phyloP scores from a whole-genome alignment of 1,140 invertebrate genomes.

The Sinonovacula constricta region DNA sequence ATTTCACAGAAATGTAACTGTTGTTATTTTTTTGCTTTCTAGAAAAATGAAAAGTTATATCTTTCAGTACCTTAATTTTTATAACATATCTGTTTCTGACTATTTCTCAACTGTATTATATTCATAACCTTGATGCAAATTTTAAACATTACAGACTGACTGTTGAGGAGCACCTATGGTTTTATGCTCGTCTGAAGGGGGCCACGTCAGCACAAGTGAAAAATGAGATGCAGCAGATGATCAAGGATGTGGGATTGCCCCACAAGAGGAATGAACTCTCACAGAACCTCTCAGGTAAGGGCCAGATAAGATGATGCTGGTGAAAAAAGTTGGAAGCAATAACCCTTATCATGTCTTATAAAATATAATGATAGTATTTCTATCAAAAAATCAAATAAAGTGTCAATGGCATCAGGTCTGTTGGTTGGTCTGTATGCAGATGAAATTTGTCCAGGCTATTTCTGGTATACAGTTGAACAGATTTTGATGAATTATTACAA shows the following conservation, averaged over 20 bases:
- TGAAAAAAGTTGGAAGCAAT: background rate
- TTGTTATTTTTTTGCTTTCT: too few relatives aligned
- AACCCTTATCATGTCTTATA: background rate
- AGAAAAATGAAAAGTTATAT: too few relatives aligned
- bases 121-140: too few relatives aligned
- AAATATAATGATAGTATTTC: background rate
- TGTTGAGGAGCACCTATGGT: slow-evolving; percentile 79
- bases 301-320: background rate
- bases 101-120: too few relatives aligned
- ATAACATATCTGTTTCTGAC: too few relatives aligned
- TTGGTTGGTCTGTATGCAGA: background rate
- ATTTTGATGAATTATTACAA: too few relatives aligned
- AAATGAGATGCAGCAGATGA: slow-evolving; percentile 74
- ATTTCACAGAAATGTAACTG: too few relatives aligned
- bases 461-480: too few relatives aligned
- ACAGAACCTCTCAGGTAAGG: slow-evolving; percentile 80
- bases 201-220: slow-evolving; percentile 72
- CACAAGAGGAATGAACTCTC: slow-evolving; percentile 81
- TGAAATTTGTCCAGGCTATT: background rate
- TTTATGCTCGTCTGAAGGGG: slow-evolving; percentile 79
- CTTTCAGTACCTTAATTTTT: too few relatives aligned
- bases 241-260: slow-evolving; percentile 80
- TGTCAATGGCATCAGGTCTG: background rate
- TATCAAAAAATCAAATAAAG: background rate
- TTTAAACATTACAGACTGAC: slow-evolving; percentile 76